Percentiles rank a stretch among this genome's conserved stretches.
Evolutionary conservation across 1,140 invertebrate species (phyloP).

Genomic region (Vanessa atalanta): DNA sequence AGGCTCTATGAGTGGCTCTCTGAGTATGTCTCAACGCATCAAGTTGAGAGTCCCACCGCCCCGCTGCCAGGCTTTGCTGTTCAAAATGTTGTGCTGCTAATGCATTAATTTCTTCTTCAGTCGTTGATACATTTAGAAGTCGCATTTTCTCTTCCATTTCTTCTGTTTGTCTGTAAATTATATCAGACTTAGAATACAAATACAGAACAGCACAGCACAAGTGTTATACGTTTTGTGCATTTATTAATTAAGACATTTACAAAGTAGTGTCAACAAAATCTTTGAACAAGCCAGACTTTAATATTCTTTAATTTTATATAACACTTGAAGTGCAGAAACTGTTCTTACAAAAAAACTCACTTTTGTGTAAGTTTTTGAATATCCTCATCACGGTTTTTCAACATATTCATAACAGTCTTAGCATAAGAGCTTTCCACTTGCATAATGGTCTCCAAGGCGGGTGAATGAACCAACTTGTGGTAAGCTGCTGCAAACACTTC

Average conservation of each 20-base stretch:
- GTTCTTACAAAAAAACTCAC: slow-evolving; percentile 63
- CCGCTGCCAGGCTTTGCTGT: slow-evolving; percentile 87
- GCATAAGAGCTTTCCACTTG: slow-evolving; percentile 90
- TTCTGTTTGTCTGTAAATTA: slow-evolving; percentile 82
- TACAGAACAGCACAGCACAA: too few species aligned
- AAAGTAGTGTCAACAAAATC: too few species aligned
- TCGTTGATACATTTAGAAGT: slow-evolving; percentile 83
- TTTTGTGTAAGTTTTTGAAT: slow-evolving; percentile 84
- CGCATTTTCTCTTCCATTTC: slow-evolving; percentile 89
- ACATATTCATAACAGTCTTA: slow-evolving; percentile 85
- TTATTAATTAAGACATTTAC: too few species aligned
- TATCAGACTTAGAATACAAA: too few species aligned
- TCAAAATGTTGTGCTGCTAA: slow-evolving; percentile 89
- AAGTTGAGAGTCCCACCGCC: slow-evolving; percentile 88
- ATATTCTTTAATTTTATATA: too few species aligned
- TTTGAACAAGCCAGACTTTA: too few species aligned
- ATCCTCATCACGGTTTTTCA: slow-evolving; percentile 85
- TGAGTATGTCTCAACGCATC: slow-evolving; percentile 88
- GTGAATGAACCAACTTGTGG: slow-evolving; percentile 91
- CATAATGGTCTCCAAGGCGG: slow-evolving; percentile 88
- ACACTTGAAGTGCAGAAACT: too few species aligned
- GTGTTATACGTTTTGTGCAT: too few species aligned
- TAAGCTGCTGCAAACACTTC: slow-evolving; percentile 90
- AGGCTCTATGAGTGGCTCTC: slow-evolving; percentile 87
- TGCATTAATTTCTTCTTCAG: slow-evolving; percentile 89